phyloP scores from a whole-genome alignment of 2,113 vertebrate species.

The Melanotaenia duboulayi region DNA sequence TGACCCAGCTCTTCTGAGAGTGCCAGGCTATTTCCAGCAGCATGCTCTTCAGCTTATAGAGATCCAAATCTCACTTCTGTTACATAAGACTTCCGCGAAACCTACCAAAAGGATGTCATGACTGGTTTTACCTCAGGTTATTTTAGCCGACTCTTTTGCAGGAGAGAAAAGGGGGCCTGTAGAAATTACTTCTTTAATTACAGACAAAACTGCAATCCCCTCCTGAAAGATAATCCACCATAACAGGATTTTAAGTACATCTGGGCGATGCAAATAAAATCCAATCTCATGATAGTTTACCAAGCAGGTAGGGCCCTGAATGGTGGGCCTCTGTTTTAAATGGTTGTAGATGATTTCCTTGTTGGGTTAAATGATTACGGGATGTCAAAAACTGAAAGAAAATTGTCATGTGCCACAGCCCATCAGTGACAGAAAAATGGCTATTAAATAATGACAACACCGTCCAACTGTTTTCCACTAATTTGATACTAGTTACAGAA shows the following conservation, averaged over 20 bases:
- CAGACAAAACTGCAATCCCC: conserved; percentile 8
- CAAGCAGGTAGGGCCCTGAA: not conserved
- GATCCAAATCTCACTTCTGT: conserved; percentile 55
- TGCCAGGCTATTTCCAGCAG: conserved; percentile 60
- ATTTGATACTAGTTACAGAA: not conserved
- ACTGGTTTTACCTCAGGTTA: conserved; percentile 35
- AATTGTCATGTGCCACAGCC: no score
- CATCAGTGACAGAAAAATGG: not conserved
- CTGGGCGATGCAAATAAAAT: not conserved
- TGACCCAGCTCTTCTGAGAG: conserved; percentile 61
- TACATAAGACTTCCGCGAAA: conserved; percentile 59
- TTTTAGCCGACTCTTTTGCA: conserved; percentile 31
- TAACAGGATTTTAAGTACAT: conserved; percentile 7
- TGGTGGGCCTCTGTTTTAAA: no score
- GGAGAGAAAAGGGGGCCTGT: conserved; percentile 17
- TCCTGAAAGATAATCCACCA: conserved; percentile 24
- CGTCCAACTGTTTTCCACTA: not conserved
- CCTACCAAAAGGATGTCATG: conserved; percentile 24
- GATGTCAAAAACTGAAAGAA: no score
- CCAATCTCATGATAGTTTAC: not conserved
- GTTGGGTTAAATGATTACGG: no score
- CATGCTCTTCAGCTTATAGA: conserved; percentile 62
- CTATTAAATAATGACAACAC: not conserved
- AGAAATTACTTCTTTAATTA: conserved; percentile 36
- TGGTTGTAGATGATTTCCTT: no score